A percentile compares a stretch with the other conserved stretches of the same genome.
Evolutionary conservation across 2,113 vertebrate species (phyloP).

Genomic region (Tringa solitaria): DNA sequence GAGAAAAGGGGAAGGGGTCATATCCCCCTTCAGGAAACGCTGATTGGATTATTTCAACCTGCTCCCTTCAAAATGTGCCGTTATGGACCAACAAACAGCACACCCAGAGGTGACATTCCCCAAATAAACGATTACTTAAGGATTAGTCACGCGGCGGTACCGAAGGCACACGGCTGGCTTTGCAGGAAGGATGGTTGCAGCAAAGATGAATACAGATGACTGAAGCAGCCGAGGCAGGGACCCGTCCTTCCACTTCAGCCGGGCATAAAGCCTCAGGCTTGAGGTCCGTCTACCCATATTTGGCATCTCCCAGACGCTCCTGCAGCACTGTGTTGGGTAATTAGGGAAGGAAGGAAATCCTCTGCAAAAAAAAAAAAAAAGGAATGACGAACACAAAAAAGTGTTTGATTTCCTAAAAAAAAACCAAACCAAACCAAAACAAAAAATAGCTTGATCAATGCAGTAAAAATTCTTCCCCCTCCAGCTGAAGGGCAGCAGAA

Average conservation of each 20-base stretch:
- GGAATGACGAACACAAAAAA: neutral
- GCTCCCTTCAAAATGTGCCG: neutral
- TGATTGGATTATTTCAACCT: conserved; percentile 23
- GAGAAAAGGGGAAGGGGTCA: neutral
- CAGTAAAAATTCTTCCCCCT: neutral
- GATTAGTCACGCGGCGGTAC: conserved; percentile 49
- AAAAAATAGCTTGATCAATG: neutral
- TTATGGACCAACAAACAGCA: conserved; percentile 21
- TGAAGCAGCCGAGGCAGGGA: neutral
- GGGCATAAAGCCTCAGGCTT: neutral
- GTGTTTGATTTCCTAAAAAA: neutral
- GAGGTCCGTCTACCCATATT: neutral
- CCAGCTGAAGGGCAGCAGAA: neutral
- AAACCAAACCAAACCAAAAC: neutral
- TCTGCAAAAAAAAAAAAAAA: neutral
- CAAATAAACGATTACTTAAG: conserved; percentile 55
- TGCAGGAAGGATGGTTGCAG: conserved; percentile 3
- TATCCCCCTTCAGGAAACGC: neutral
- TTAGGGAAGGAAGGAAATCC: neutral
- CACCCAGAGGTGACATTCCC: conserved; percentile 43
- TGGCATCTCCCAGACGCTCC: neutral
- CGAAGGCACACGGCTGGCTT: neutral
- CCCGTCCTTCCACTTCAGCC: neutral
- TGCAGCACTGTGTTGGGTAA: neutral
- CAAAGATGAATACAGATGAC: conserved; percentile 36